A percentile compares a stretch with the other conserved stretches of the same genome.
These are phyloP conservation scores for Gymnobelideus leadbeateri DNA, from an alignment of 2,113 vertebrate species.

Conservation along the genomic window DNA sequence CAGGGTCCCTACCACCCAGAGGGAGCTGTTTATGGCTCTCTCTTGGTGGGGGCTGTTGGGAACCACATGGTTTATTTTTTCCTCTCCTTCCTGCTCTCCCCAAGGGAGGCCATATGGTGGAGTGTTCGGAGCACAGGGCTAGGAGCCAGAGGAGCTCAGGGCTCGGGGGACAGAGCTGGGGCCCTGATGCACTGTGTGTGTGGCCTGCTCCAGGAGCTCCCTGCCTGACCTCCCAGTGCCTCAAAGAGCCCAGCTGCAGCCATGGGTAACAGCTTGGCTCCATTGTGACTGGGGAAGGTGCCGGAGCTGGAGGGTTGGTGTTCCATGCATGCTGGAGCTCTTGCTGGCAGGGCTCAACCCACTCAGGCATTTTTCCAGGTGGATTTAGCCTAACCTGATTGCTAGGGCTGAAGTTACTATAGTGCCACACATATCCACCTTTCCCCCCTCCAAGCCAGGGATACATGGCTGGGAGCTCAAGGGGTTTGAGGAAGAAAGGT, in stretches of 20 bases:
- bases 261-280: constrained; percentile 48
- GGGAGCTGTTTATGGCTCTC: background rate
- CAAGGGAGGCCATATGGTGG: constrained; percentile 69
- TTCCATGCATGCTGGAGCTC: background rate
- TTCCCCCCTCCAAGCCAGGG: background rate
- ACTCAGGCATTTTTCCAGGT: accelerated
- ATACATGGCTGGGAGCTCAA: background rate
- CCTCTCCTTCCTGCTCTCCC: constrained; percentile 53
- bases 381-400: background rate
- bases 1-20: background rate
- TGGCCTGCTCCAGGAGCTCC: constrained; percentile 67
- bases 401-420: background rate
- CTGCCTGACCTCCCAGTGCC: constrained; percentile 67
- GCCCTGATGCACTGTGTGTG: constrained; percentile 73
- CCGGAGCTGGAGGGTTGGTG: background rate
- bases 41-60: constrained; percentile 6
- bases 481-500: background rate
- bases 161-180: constrained; percentile 57
- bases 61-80: background rate
- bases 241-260: constrained; percentile 74
- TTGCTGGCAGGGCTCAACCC: background rate
- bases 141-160: constrained; percentile 38
- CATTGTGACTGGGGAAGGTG: background rate
- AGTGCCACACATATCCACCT: background rate
- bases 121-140: constrained; percentile 67